Evolutionary conservation across 2,113 vertebrate species (phyloP).

Genomic region (Calidris pygmaea): DNA sequence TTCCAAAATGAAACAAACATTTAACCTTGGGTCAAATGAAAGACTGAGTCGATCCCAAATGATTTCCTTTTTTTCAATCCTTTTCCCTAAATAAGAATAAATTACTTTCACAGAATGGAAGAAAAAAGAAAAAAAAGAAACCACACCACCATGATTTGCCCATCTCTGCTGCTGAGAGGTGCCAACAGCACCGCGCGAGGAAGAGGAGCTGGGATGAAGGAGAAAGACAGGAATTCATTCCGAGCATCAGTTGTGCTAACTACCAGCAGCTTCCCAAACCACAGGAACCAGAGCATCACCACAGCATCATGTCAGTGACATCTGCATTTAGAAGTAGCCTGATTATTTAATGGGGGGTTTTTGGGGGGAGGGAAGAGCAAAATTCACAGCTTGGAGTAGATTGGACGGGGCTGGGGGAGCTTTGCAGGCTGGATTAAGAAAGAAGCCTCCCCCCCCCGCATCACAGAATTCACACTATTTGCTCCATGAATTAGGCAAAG

Average conservation of each 20-base stretch:
- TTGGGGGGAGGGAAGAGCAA: too few species aligned
- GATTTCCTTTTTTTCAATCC: neutral
- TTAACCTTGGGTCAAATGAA: neutral
- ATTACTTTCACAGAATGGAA: neutral
- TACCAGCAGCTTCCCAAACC: neutral
- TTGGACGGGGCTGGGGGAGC: neutral
- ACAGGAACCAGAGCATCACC: neutral
- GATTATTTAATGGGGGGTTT: neutral
- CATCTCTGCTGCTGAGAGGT: neutral
- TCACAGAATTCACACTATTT: neutral
- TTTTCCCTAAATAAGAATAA: neutral
- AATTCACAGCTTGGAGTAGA: neutral
- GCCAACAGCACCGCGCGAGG: neutral
- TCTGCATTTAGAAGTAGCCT: neutral
- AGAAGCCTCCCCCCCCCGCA: neutral
- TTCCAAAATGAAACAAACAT: neutral
- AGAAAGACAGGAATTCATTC: neutral
- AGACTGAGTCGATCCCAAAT: neutral
- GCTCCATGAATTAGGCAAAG: fast-evolving
- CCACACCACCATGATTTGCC: too few species aligned
- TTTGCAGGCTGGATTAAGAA: neutral
- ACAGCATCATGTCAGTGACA: fast-evolving
- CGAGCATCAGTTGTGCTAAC: neutral
- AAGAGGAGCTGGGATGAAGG: neutral
- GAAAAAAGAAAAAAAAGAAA: too few species aligned